These are phyloP conservation scores for Spizaetus ornatus DNA, from an alignment of 2,113 vertebrate species.

Conservation along the genomic window DNA sequence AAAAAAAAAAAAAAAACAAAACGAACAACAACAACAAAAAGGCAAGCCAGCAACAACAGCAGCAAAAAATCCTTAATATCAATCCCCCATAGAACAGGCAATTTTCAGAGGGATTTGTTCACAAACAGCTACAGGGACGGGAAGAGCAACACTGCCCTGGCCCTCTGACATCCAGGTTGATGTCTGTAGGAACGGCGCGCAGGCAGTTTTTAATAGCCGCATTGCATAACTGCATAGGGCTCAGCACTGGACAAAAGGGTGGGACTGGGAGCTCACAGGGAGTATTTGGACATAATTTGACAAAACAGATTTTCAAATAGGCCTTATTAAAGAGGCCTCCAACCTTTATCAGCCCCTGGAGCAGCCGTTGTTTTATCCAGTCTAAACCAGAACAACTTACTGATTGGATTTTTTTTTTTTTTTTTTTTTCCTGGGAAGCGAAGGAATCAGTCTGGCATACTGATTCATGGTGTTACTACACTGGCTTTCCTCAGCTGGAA, in stretches of 20 bases:
- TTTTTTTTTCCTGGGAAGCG: neutral
- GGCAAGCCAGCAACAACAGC: neutral
- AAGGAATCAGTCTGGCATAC: slow-evolving; percentile 30
- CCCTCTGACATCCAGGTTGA: neutral
- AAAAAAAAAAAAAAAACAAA: no score
- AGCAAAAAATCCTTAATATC: neutral
- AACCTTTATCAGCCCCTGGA: neutral
- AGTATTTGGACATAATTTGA: neutral
- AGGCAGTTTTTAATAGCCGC: neutral
- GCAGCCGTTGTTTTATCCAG: neutral
- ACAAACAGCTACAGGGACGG: neutral
- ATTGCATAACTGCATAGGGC: slow-evolving; percentile 26
- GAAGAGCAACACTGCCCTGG: neutral
- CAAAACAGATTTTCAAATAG: slow-evolving; percentile 52
- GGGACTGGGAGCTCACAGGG: slow-evolving; percentile 19
- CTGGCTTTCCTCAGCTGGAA: slow-evolving; percentile 50
- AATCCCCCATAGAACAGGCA: neutral
- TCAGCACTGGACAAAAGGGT: slow-evolving; percentile 36
- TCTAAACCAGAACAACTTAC: neutral
- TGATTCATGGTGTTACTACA: slow-evolving; percentile 29
- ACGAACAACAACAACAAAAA: neutral
- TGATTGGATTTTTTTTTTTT: neutral
- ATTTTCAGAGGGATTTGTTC: neutral
- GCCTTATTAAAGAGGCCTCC: neutral
- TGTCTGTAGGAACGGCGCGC: neutral